Evolutionary conservation across 2,797 vertebrate species (phyloP).

Genomic region (Myoxocephalus aenaeus): DNA sequence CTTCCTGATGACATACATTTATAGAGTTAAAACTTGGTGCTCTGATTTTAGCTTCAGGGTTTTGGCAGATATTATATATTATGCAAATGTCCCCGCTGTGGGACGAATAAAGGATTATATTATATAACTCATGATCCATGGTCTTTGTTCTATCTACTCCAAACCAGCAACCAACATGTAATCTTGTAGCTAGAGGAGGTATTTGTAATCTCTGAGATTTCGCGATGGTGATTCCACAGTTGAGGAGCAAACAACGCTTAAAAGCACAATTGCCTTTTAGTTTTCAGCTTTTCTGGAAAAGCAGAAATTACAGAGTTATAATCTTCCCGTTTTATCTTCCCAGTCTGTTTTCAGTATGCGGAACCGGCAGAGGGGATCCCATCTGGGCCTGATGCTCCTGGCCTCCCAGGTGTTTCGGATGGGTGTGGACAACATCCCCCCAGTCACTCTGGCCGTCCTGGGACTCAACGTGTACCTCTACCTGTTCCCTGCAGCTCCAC

Average conservation of each 20-base stretch:
- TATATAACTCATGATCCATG: too few species aligned
- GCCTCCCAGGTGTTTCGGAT: constrained; percentile 89
- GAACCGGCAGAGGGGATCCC: constrained; percentile 80
- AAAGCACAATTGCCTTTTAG: not conserved
- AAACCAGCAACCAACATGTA: too few species aligned
- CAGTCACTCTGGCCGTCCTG: constrained; percentile 90
- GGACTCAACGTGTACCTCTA: constrained; percentile 91
- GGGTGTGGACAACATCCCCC: constrained; percentile 91
- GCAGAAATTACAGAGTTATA: not conserved
- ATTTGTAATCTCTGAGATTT: too few species aligned
- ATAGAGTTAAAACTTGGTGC: too few species aligned
- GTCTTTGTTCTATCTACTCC: too few species aligned
- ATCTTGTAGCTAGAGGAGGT: not conserved
- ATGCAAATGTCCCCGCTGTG: too few species aligned
- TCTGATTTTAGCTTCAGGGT: too few species aligned
- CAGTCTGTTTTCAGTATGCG: constrained; percentile 80
- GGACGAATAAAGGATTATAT: too few species aligned
- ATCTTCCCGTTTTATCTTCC: not conserved
- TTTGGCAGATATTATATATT: too few species aligned
- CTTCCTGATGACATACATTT: too few species aligned
- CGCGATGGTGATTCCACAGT: not conserved
- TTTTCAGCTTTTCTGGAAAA: not conserved
- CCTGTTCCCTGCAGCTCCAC: constrained; percentile 84
- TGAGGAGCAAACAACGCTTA: not conserved
- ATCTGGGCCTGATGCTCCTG: constrained; percentile 88